These are phyloP conservation scores for Otus sunia DNA, from an alignment of 2,113 vertebrate species.

Conservation along the genomic window DNA sequence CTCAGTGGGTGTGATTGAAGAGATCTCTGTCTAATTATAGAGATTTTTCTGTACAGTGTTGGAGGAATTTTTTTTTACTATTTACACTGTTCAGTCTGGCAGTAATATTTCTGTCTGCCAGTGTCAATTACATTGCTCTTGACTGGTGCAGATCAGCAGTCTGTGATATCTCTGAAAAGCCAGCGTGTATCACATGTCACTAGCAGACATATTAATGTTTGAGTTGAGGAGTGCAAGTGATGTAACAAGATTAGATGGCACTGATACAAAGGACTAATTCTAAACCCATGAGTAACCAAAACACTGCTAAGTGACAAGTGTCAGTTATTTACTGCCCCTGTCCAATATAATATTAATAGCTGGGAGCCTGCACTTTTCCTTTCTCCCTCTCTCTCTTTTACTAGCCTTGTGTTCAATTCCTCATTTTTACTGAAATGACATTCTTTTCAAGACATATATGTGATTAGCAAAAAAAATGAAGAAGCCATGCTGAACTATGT, in stretches of 20 bases:
- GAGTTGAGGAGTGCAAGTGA: conserved; percentile 57
- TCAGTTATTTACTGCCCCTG: conserved; percentile 72
- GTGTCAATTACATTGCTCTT: conserved; percentile 64
- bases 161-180: conserved; percentile 63
- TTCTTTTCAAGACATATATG: conserved; percentile 45
- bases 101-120: conserved; percentile 65
- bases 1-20: conserved; percentile 27
- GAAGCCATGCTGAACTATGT: background rate
- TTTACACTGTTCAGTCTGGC: conserved; percentile 63
- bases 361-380: background rate
- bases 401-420: background rate
- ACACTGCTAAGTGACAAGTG: conserved; percentile 58
- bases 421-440: background rate
- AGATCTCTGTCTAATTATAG: conserved; percentile 52
- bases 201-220: conserved; percentile 64
- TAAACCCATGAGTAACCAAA: conserved; percentile 64
- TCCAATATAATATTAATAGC: conserved; percentile 65
- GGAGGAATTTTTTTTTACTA: conserved; percentile 50
- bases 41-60: conserved; percentile 37
- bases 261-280: conserved; percentile 61
- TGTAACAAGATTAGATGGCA: conserved; percentile 67
- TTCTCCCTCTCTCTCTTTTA: background rate
- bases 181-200: conserved; percentile 42
- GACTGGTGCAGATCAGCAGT: conserved; percentile 59
- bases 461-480: background rate